phyloP scores from a whole-genome alignment of 2,797 vertebrate species.

The Crypturellus tataupa region DNA sequence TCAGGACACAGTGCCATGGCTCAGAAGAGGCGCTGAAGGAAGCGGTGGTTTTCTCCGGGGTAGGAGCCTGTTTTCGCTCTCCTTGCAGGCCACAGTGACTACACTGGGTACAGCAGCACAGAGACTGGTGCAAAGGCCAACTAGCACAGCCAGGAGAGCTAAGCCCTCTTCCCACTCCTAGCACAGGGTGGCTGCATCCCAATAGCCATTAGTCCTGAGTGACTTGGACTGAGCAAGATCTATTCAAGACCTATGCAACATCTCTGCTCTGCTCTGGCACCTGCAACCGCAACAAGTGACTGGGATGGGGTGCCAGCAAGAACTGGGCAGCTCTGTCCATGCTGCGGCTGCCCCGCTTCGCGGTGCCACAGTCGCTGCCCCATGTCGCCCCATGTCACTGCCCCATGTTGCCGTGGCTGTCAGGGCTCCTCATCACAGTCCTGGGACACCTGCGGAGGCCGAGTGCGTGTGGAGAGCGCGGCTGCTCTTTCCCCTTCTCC shows the following conservation, averaged over 20 bases:
- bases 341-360: not conserved
- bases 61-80: not conserved
- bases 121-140: not conserved
- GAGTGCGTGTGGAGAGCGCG: slow-evolving; percentile 15
- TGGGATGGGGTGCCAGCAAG: not conserved
- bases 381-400: not conserved
- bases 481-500: not conserved
- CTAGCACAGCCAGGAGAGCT: not conserved
- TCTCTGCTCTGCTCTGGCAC: not conserved
- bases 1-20: not conserved
- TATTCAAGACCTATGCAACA: not conserved
- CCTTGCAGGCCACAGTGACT: not conserved
- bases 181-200: not conserved
- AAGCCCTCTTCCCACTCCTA: not conserved
- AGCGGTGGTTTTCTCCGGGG: not conserved
- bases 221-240: not conserved
- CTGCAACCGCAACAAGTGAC: not conserved
- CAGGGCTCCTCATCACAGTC: not conserved
- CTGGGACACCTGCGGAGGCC: slow-evolving; percentile 9
- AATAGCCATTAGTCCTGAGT: not conserved
- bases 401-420: accelerated
- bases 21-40: not conserved
- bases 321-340: not conserved
- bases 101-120: not conserved
- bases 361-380: not conserved